phyloP scores from a whole-genome alignment of 2,888 invertebrate genomes.

The Melanotus villosus region DNA sequence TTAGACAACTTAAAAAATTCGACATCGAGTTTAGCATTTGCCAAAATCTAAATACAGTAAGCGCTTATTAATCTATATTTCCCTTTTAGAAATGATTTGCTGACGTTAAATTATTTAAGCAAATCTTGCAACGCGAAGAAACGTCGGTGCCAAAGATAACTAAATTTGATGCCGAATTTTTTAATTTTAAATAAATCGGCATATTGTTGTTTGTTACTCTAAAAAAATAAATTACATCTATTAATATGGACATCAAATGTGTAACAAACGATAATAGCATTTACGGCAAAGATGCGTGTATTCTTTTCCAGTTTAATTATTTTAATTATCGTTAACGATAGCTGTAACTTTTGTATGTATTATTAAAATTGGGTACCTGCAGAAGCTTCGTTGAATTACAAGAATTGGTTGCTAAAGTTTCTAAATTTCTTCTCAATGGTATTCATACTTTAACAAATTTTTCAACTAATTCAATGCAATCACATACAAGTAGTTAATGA shows the following conservation, averaged over 20 bases:
- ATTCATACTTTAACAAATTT: conserved; percentile 8
- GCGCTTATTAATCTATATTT: background rate
- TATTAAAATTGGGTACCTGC: conserved; percentile 12
- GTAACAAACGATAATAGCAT: too few relatives aligned
- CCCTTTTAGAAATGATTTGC: too few relatives aligned
- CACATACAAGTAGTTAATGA: conserved; percentile 50
- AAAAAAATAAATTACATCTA: too few relatives aligned
- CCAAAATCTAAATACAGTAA: background rate
- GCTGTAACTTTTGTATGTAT: conserved; percentile 9
- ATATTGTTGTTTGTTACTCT: conserved; percentile 10
- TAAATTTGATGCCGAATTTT: background rate
- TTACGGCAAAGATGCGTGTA: too few relatives aligned
- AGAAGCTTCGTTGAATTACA: background rate
- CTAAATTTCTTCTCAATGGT: background rate
- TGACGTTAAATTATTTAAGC: too few relatives aligned
- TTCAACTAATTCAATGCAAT: conserved; percentile 67
- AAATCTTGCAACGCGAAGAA: too few relatives aligned
- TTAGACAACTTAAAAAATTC: background rate
- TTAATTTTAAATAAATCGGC: too few relatives aligned
- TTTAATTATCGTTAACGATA: too few relatives aligned
- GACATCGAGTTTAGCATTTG: background rate
- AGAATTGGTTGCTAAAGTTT: background rate
- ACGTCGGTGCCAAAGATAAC: background rate
- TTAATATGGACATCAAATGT: too few relatives aligned
- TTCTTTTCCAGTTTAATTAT: too few relatives aligned